Conservation (phyloP, 2,797 vertebrate genomes). For the Crenichthys baileyi region DNA sequence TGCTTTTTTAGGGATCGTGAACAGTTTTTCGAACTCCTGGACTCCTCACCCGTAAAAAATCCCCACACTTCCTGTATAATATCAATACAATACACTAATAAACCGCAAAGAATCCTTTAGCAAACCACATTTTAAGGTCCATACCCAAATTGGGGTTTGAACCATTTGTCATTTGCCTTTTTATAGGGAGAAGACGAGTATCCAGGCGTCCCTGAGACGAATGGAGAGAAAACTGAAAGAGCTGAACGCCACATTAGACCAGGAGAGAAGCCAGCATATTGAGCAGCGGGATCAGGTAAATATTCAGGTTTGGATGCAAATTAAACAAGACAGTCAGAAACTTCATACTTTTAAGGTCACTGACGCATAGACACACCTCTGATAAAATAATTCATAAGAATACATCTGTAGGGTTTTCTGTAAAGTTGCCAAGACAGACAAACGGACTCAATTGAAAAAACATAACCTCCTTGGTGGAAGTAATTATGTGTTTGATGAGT, state of each 20-base stretch:
- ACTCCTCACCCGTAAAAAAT: background rate
- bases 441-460: too few species aligned
- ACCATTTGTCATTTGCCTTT: background rate
- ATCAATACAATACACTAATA: background rate
- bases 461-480: too few species aligned
- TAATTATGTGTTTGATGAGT: background rate
- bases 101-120: background rate
- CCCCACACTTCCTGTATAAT: background rate
- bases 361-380: too few species aligned
- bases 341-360: too few species aligned
- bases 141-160: background rate
- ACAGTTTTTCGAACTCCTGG: background rate
- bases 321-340: background rate
- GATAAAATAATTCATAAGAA: too few species aligned
- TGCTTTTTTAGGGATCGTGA: background rate
- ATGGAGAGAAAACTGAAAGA: slow-evolving; percentile 93
- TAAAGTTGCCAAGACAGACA: too few species aligned
- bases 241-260: slow-evolving; percentile 89
- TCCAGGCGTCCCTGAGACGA: slow-evolving; percentile 88
- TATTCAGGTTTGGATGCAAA: background rate
- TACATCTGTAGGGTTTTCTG: too few species aligned
- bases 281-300: slow-evolving; percentile 93
- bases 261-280: slow-evolving; percentile 87
- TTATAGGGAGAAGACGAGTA: slow-evolving; percentile 85
- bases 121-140: background rate